Conservation (phyloP, 2,797 vertebrate species). For the Tragelaphus oryx region DNA sequence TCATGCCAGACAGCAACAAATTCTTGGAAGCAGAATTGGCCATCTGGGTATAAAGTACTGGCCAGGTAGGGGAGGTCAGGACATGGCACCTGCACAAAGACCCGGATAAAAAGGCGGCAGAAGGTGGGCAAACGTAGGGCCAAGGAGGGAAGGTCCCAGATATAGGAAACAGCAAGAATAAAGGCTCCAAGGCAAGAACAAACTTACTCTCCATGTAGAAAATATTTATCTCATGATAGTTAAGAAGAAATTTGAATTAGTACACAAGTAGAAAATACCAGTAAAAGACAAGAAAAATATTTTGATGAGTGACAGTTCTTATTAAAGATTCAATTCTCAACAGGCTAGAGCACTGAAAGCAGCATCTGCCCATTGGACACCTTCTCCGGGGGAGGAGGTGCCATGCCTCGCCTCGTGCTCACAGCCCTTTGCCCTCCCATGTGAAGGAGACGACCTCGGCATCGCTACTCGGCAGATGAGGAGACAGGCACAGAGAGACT, state of each 20-base stretch:
- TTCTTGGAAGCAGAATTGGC: background rate
- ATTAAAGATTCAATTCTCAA: background rate
- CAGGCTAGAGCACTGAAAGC: background rate
- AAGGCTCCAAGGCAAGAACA: background rate
- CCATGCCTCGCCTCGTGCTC: background rate
- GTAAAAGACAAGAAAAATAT: background rate
- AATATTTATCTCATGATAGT: background rate
- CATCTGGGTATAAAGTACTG: rapidly evolving
- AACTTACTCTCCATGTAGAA: background rate
- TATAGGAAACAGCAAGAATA: background rate
- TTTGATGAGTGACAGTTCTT: background rate
- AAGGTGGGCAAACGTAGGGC: background rate
- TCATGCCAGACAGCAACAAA: background rate
- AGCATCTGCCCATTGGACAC: background rate
- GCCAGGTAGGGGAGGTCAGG: background rate
- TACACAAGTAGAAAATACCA: background rate
- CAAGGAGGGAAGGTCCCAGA: background rate
- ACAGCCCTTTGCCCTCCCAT: background rate
- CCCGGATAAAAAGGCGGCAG: background rate
- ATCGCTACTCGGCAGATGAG: background rate
- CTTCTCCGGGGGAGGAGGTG: rapidly evolving
- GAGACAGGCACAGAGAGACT: background rate
- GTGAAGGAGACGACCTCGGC: background rate
- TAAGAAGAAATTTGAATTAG: background rate
- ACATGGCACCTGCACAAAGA: background rate